These are phyloP conservation scores for Cephalopterus ornatus DNA, from an alignment of 2,113 vertebrate genomes.

Conservation along the genomic window DNA sequence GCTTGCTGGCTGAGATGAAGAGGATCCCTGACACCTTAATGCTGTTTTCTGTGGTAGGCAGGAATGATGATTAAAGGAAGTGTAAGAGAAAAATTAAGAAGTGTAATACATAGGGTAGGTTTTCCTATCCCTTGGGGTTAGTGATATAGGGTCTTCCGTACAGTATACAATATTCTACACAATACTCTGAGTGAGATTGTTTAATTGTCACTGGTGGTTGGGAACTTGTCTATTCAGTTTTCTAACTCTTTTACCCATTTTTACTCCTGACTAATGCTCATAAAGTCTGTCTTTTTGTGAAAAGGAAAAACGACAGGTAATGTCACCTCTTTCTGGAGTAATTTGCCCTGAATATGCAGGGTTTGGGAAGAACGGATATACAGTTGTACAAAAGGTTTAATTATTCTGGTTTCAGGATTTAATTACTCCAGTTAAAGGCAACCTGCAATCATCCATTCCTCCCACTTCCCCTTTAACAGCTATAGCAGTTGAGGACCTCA, in stretches of 20 bases:
- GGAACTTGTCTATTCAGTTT: background rate
- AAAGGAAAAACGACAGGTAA: background rate
- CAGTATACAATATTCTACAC: background rate
- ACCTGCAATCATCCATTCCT: background rate
- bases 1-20: background rate
- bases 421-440: background rate
- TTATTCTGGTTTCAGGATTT: background rate
- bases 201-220: background rate
- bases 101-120: background rate
- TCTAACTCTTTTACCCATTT: background rate
- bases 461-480: background rate
- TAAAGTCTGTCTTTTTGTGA: background rate
- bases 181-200: background rate
- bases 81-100: background rate
- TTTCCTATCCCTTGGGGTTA: background rate
- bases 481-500: background rate
- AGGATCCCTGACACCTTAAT: background rate
- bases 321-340: background rate
- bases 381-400: background rate
- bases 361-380: background rate
- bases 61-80: background rate
- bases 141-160: background rate
- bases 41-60: background rate
- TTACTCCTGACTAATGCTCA: background rate
- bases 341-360: background rate